Conservation (phyloP, 2,113 vertebrate species). For the Cyanoderma ruficeps region DNA sequence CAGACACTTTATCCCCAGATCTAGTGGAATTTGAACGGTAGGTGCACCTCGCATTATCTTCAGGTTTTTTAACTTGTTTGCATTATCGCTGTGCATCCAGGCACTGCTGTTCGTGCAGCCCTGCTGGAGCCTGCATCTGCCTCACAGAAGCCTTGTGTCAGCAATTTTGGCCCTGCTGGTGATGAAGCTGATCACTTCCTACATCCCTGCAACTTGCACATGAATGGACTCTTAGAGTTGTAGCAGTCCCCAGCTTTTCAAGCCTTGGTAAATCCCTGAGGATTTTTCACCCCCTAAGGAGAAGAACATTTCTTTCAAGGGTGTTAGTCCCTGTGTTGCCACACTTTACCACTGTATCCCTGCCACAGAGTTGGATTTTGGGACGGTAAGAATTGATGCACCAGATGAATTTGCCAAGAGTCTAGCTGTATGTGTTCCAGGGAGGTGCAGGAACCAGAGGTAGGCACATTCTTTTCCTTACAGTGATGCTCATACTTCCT, state of each 20-base stretch:
- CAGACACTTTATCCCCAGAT: constrained; percentile 43
- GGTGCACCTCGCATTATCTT: not conserved
- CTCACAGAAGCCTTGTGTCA: not conserved
- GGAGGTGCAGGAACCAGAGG: not conserved
- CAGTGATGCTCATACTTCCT: not conserved
- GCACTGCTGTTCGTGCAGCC: rapidly evolving
- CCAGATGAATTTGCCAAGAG: not conserved
- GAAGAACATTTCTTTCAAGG: not conserved
- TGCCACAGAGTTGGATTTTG: not conserved
- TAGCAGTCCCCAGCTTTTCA: not conserved
- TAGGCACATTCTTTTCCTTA: not conserved
- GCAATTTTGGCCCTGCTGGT: not conserved
- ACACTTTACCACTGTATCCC: not conserved
- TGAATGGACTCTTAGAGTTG: not conserved
- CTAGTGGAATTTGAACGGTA: constrained; percentile 84
- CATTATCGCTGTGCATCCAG: not conserved
- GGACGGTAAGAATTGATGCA: not conserved
- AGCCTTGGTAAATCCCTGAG: not conserved
- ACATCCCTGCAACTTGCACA: not conserved
- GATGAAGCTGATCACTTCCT: not conserved
- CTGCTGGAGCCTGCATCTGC: not conserved
- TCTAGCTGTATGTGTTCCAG: not conserved
- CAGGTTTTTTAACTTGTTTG: not conserved
- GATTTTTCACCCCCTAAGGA: not conserved
- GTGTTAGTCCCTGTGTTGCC: not conserved